Percentiles rank a stretch among this genome's conserved stretches.
Evolutionary conservation across 2,888 invertebrate species (phyloP).

Genomic region (Lasioglossum oenotherae): DNA sequence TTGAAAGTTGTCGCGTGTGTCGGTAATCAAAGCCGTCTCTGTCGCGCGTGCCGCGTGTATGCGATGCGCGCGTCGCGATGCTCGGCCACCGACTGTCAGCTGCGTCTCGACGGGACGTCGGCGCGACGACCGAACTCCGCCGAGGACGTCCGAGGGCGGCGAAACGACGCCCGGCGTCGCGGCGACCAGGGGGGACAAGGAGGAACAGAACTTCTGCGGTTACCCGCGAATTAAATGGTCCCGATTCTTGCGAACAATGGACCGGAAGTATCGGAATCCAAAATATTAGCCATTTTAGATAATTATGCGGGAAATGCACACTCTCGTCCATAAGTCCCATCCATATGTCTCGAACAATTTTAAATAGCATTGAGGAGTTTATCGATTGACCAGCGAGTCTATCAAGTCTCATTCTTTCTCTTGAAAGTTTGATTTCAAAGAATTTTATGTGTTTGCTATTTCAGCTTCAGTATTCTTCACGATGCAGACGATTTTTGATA

Average conservation of each 20-base stretch:
- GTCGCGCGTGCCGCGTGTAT: conserved; percentile 27
- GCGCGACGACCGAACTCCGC: conserved; percentile 71
- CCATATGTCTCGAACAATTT: too few species aligned
- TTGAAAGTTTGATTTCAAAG: too few species aligned
- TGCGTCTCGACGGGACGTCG: conserved; percentile 67
- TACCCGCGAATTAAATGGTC: background rate
- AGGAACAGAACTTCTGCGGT: background rate
- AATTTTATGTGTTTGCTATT: too few species aligned
- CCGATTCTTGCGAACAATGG: background rate
- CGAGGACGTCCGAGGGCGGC: conserved; percentile 71
- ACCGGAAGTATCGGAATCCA: background rate
- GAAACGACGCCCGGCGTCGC: conserved; percentile 54
- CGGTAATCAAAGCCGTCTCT: background rate
- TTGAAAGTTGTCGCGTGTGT: background rate
- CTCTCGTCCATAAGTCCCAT: too few species aligned
- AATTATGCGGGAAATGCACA: too few species aligned
- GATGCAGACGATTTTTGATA: too few species aligned
- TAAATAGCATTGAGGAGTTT: too few species aligned
- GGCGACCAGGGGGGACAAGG: conserved; percentile 20
- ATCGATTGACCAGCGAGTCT: too few species aligned
- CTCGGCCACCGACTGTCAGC: conserved; percentile 77
- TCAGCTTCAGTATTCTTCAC: too few species aligned
- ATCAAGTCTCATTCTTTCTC: too few species aligned
- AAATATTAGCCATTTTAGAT: background rate
- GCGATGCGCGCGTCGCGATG: conserved; percentile 77